phyloP scores from a whole-genome alignment of 2,888 invertebrate genomes.

The Portevinia maculata region DNA sequence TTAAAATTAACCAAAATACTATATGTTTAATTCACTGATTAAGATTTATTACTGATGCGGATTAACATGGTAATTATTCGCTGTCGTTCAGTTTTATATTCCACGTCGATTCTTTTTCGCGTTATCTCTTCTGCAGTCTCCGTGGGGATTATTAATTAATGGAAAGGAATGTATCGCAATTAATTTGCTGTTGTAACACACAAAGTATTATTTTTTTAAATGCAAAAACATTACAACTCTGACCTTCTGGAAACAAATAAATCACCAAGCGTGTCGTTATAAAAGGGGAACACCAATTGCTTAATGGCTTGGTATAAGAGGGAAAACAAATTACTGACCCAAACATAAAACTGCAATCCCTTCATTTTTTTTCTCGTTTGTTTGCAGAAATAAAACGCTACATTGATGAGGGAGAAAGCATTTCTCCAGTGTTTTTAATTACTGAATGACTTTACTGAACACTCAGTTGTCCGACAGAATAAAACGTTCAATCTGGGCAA shows the following conservation, averaged over 20 bases:
- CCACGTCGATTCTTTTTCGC: neutral
- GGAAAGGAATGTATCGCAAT: slow-evolving; percentile 14
- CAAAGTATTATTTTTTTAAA: neutral
- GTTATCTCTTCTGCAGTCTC: neutral
- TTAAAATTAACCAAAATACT: neutral
- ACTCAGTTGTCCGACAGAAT: no score
- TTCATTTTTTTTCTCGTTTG: no score
- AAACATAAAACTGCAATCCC: neutral
- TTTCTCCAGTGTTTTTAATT: no score
- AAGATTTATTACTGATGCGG: neutral
- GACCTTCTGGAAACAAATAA: slow-evolving; percentile 6
- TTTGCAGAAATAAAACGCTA: neutral
- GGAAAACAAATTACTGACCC: neutral
- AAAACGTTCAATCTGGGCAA: no score
- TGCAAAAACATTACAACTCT: neutral
- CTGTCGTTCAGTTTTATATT: slow-evolving; percentile 2
- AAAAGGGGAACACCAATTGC: slow-evolving; percentile 6
- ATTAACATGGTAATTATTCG: neutral
- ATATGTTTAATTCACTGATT: neutral
- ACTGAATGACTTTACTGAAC: no score
- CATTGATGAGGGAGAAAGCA: no score
- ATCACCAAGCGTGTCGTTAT: slow-evolving; percentile 1
- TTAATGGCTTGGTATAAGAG: slow-evolving; percentile 9
- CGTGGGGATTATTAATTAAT: slow-evolving; percentile 23
- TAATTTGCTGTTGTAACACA: slow-evolving; percentile 5